Conservation (phyloP, 2,888 invertebrate species). For the Pollenia labialis region DNA sequence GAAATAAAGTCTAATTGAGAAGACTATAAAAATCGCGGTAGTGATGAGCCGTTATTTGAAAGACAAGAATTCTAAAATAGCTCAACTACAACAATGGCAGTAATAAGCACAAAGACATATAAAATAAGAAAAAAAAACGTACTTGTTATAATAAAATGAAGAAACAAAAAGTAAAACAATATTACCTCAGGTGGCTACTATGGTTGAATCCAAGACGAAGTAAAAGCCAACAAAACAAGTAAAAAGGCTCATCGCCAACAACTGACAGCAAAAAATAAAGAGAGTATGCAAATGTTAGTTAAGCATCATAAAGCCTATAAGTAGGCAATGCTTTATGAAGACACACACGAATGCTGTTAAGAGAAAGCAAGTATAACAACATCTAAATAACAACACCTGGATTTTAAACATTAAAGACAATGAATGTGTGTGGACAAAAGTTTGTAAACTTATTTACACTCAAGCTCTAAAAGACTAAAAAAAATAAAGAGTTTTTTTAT, state of each 20-base stretch:
- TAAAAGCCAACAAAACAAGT: constrained; percentile 37
- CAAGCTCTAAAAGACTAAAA: neutral
- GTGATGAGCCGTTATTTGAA: neutral
- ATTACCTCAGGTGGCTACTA: constrained; percentile 80
- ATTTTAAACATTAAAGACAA: constrained; percentile 4
- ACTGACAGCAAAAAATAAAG: constrained; percentile 65
- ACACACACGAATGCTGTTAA: constrained; percentile 10
- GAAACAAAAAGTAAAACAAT: constrained; percentile 76
- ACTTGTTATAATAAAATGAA: constrained; percentile 9
- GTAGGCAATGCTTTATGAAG: constrained; percentile 55
- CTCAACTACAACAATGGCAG: constrained; percentile 75
- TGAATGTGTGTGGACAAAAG: neutral
- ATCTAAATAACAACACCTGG: constrained; percentile 36
- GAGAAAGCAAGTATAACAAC: neutral
- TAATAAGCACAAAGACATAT: constrained; percentile 72
- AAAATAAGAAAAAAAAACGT: constrained; percentile 67
- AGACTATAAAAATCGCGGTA: constrained; percentile 30
- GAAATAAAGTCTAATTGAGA: constrained; percentile 35
- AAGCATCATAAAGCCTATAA: constrained; percentile 55
- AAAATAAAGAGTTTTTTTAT: neutral
- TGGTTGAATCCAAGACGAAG: constrained; percentile 36
- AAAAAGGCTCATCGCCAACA: constrained; percentile 22
- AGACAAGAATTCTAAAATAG: neutral
- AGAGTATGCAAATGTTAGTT: constrained; percentile 54
- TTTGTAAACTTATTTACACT: constrained; percentile 11